Evolutionary conservation across 2,797 vertebrate species (phyloP), one percentile per base, ranked within the genome.

Genomic region (Hemitrygon akajei): DNA sequence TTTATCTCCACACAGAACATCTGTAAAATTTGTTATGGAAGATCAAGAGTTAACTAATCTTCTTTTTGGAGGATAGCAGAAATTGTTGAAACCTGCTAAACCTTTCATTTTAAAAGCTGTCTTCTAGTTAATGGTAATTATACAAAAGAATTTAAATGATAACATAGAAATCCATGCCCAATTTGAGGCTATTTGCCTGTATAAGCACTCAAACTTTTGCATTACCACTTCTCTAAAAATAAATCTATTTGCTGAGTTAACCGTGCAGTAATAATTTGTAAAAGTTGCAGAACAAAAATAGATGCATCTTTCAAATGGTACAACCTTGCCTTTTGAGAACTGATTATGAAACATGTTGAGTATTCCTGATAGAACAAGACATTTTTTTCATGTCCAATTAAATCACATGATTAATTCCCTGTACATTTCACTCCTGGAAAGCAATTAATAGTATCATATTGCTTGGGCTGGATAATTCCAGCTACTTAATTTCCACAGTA

Each of bases 371-470:
- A 73, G 25, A 73, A 73, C 71, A 73, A 73, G 71, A 27, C 71
- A 73, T 25, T 27, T 92, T 94, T 27, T 5, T 6, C 76, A 84
- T 63, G 18, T 93, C 0, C 71, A 58, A 94, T 93, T 94, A 66
- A 91, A 16, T 30, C 5, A 37, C 75, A 58, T 71, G 82, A 86
- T 93, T 93, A 87, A 93, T 47, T 87, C 89, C 27, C 71, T 82
- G 93, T 95, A 96, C 94, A 63, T 30, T 94, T 95, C 94, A 76
- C 94, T 94, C 94, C 12, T 93, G 63, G 95, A 95, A 96, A 95
- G 95, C 95, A 95, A 96, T 96, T 96, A 95, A 95, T 94, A 94
- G 94, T 95, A 95, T 94, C 94, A 94, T 94, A 94, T 80, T 94
- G 71, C 95, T 95, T 96, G 95, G 95, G 94, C 89, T 93, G 89